phyloP scores from a whole-genome alignment of 2,797 vertebrate species.

The Pantherophis vulpinus region DNA sequence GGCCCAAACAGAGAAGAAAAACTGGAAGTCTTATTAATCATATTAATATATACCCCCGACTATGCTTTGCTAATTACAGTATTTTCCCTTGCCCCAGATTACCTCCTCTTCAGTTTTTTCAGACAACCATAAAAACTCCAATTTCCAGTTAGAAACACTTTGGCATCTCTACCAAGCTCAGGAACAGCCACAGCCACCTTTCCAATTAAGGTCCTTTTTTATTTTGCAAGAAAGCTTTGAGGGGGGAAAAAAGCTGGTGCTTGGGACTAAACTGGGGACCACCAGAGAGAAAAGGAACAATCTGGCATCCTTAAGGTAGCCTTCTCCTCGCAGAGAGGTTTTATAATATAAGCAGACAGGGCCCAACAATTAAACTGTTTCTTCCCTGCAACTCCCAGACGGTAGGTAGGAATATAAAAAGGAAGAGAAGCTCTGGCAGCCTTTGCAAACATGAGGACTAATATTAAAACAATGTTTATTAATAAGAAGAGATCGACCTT shows the following conservation, averaged over 20 bases:
- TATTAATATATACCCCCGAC: neutral
- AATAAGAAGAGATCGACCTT: neutral
- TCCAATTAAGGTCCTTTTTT: neutral
- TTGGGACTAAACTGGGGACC: neutral
- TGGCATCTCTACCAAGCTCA: neutral
- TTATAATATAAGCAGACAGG: neutral
- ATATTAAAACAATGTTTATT: neutral
- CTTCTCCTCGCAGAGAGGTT: neutral
- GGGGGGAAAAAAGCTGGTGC: neutral
- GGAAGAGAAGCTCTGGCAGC: neutral
- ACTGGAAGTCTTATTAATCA: neutral
- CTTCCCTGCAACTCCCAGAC: neutral
- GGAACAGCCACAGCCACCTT: neutral
- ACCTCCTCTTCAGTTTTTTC: neutral
- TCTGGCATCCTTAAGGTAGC: neutral
- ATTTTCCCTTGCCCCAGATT: neutral
- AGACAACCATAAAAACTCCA: neutral
- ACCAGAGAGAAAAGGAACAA: neutral
- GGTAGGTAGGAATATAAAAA: neutral
- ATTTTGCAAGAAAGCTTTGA: neutral
- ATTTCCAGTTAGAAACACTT: neutral
- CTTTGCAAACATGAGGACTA: neutral
- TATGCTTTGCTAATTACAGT: neutral
- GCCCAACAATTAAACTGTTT: neutral
- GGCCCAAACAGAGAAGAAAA: neutral